phyloP scores from a whole-genome alignment of 1,140 invertebrate genomes.

The Aphelenchoides fujianensis region DNA sequence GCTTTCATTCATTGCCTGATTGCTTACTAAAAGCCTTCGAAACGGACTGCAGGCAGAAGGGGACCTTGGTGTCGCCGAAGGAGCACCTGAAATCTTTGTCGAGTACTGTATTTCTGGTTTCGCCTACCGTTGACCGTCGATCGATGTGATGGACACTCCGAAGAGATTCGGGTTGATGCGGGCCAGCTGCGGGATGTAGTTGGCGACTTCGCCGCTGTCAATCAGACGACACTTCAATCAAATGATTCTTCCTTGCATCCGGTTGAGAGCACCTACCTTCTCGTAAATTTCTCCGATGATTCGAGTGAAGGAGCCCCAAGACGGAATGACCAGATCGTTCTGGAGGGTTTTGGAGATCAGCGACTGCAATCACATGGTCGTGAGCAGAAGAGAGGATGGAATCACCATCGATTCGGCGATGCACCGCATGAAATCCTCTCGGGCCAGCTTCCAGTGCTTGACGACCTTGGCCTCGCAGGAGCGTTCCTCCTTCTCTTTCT shows the following conservation, averaged over 20 bases:
- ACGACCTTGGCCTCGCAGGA: slow-evolving; percentile 43
- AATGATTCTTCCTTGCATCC: not conserved
- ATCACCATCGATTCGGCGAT: slow-evolving; percentile 31
- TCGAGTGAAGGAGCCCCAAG: slow-evolving; percentile 36
- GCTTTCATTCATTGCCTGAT: too few relatives aligned
- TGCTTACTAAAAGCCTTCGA: slow-evolving; percentile 72
- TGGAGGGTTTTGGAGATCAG: slow-evolving; percentile 48
- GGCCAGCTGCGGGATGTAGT: slow-evolving; percentile 59
- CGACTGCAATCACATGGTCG: too few relatives aligned
- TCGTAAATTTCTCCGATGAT: slow-evolving; percentile 47
- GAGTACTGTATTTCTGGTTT: not conserved
- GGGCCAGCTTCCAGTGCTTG: slow-evolving; percentile 48
- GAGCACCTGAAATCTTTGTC: slow-evolving; percentile 21
- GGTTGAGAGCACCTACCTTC: slow-evolving; percentile 21
- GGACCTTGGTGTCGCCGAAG: slow-evolving; percentile 52
- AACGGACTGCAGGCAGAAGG: slow-evolving; percentile 59
- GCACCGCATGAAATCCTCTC: slow-evolving; percentile 42
- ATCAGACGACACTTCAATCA: not conserved
- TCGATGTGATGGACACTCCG: slow-evolving; percentile 65
- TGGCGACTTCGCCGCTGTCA: slow-evolving; percentile 53
- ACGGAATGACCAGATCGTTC: slow-evolving; percentile 48
- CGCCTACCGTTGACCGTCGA: slow-evolving; percentile 64
- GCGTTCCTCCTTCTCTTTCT: slow-evolving; percentile 43
- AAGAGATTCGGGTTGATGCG: slow-evolving; percentile 64
- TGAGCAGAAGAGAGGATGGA: not conserved